These are phyloP conservation scores for Xanthia icteritia DNA, from an alignment of 2,888 invertebrate genomes.

Conservation along the genomic window DNA sequence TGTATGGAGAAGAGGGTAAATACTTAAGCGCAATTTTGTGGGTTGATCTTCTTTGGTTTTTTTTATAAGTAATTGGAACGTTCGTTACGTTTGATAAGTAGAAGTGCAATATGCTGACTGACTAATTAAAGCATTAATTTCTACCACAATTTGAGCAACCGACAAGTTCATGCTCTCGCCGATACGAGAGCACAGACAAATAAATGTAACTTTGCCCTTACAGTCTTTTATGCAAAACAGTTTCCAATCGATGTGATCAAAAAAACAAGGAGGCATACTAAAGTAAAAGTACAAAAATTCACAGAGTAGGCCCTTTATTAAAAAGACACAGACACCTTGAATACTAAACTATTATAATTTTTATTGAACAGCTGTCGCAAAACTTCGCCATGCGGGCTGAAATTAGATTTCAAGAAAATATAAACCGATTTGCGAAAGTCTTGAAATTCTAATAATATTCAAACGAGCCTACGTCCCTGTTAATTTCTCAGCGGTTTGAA, in stretches of 20 bases:
- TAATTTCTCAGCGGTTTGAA: constrained; percentile 51
- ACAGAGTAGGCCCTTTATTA: constrained; percentile 15
- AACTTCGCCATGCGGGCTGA: constrained; percentile 36
- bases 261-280: background rate
- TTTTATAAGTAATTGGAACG: background rate
- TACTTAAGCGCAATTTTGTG: background rate
- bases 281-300: background rate
- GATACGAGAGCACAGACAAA: background rate
- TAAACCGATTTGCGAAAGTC: constrained; percentile 36
- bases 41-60: background rate
- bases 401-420: constrained; percentile 57
- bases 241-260: background rate
- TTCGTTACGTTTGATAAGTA: too few relatives aligned
- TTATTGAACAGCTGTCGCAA: constrained; percentile 52
- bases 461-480: constrained; percentile 30
- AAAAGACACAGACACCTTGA: constrained; percentile 41
- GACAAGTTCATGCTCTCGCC: background rate
- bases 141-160: background rate
- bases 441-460: constrained; percentile 53
- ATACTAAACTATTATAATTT: constrained; percentile 57
- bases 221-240: background rate
- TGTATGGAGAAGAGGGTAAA: background rate
- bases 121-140: too few relatives aligned
- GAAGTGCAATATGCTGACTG: background rate
- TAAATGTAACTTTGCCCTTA: background rate